These are phyloP conservation scores for Adelognathus sp. DNA, from an alignment of 2,888 invertebrate species.

Conservation along the genomic window DNA sequence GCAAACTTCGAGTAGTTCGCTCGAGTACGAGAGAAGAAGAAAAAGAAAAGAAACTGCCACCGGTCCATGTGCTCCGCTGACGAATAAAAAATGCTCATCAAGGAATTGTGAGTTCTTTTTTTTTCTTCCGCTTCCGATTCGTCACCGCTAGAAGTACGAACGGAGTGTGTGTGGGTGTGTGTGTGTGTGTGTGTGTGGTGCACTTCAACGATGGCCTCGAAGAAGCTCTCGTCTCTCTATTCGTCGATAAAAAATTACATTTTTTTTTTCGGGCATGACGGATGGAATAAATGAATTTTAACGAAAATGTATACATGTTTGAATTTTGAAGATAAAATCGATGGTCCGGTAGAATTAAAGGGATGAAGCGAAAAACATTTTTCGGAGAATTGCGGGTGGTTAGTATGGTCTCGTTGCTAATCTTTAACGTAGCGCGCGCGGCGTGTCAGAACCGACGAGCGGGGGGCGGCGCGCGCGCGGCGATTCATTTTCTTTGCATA, in stretches of 20 bases:
- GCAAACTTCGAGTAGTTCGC: too few species aligned
- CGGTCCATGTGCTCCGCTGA: conserved; percentile 74
- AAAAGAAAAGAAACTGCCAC: conserved; percentile 27
- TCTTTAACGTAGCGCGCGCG: conserved; percentile 58
- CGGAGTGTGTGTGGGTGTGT: neutral
- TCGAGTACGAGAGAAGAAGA: too few species aligned
- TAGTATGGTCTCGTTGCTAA: conserved; percentile 47
- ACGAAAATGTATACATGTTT: too few species aligned
- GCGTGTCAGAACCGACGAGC: conserved; percentile 56
- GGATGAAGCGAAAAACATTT: too few species aligned
- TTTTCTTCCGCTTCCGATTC: neutral
- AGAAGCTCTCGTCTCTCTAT: neutral
- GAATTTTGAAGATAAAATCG: too few species aligned
- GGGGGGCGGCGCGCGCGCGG: conserved; percentile 36
- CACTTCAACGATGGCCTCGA: conserved; percentile 4
- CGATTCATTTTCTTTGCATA: too few species aligned
- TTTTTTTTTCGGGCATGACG: neutral
- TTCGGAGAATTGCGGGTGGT: too few species aligned
- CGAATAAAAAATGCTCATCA: conserved; percentile 79
- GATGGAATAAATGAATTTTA: too few species aligned
- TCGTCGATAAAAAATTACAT: neutral
- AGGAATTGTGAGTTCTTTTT: conserved; percentile 77
- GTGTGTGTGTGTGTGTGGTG: neutral
- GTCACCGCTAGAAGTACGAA: neutral
- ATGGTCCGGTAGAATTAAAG: too few species aligned